These are phyloP conservation scores for Lamellibrachia satsuma DNA, from an alignment of 2,888 invertebrate species.

Conservation along the genomic window DNA sequence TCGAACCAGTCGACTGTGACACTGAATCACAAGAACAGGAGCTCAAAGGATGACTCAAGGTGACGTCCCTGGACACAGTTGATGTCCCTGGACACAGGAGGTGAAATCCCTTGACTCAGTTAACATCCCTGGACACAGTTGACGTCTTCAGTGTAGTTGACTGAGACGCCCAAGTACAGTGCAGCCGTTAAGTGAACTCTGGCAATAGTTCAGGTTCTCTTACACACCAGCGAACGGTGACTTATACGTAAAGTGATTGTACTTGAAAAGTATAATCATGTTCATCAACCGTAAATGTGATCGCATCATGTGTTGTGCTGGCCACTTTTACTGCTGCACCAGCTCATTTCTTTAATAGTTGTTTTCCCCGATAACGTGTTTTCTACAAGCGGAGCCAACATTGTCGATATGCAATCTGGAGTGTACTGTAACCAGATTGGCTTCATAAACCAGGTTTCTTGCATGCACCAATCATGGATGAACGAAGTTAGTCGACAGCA, in stretches of 20 bases:
- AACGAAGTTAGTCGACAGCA: neutral
- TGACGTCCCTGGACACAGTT: neutral
- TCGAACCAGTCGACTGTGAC: neutral
- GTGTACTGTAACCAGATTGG: neutral
- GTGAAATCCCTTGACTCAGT: neutral
- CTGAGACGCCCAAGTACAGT: neutral
- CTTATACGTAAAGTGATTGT: neutral
- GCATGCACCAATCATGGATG: constrained; percentile 5
- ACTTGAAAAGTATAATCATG: constrained; percentile 3
- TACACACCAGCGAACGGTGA: neutral
- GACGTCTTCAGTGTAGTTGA: neutral
- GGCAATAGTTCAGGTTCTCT: neutral
- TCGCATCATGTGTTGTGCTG: neutral
- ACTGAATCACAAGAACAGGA: neutral
- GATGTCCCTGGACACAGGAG: neutral
- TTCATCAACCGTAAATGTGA: neutral
- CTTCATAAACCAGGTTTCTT: neutral
- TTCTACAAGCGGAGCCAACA: neutral
- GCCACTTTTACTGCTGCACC: neutral
- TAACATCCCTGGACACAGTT: neutral
- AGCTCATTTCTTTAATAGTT: neutral
- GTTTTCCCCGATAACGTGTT: neutral
- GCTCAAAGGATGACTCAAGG: neutral
- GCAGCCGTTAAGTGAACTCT: neutral
- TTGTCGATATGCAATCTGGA: neutral